Percentiles rank a stretch among this genome's conserved stretches.
These are phyloP conservation scores for Synergus gifuensis DNA, from an alignment of 2,888 invertebrate genomes.

Conservation along the genomic window DNA sequence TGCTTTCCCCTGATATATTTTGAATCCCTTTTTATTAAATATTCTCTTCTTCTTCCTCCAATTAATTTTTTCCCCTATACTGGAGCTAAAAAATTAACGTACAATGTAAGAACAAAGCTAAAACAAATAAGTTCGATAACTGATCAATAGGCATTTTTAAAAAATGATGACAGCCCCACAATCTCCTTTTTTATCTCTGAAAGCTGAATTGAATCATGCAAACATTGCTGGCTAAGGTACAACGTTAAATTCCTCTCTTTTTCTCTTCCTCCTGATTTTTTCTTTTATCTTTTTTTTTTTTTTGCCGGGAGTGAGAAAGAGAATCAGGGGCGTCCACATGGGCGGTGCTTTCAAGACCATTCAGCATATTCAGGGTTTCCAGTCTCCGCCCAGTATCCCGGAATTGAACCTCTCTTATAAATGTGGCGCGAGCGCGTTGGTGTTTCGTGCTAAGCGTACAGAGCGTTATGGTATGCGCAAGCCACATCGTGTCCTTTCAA, in stretches of 20 bases:
- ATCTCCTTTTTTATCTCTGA: not conserved
- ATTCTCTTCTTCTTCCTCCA: not conserved
- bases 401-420: constrained; percentile 43
- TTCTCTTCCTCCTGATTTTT: constrained; percentile 30
- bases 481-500: constrained; percentile 13
- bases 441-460: not conserved
- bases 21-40: not conserved
- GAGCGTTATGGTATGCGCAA: constrained; percentile 12
- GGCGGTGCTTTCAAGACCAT: constrained; percentile 59
- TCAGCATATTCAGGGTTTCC: constrained; percentile 50
- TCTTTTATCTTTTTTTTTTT: constrained; percentile 13
- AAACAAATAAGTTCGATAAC: constrained; percentile 6
- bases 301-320: constrained; percentile 46
- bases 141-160: constrained; percentile 12
- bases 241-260: constrained; percentile 12
- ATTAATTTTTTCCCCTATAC: not conserved
- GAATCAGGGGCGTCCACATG: constrained; percentile 59
- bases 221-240: constrained; percentile 37
- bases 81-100: not conserved
- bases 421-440: constrained; percentile 50
- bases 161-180: not conserved
- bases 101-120: not conserved
- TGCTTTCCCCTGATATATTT: not conserved
- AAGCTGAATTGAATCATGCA: constrained; percentile 36
- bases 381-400: constrained; percentile 62